Evolutionary conservation across 2,113 vertebrate genomes (phyloP).

Genomic region (Protobothrops mucrosquamatus): DNA sequence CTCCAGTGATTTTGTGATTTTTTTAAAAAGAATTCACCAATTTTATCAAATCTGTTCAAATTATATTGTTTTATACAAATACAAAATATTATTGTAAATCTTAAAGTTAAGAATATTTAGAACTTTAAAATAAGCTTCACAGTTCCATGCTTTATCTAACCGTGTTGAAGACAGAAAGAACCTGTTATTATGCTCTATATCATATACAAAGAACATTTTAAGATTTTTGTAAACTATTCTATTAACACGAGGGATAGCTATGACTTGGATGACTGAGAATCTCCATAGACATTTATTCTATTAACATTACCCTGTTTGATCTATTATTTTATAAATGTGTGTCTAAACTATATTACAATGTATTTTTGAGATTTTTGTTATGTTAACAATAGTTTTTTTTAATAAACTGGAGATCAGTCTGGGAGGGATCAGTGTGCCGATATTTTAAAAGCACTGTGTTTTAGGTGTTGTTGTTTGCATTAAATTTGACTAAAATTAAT

Average conservation of each 20-base stretch:
- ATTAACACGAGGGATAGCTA: background rate
- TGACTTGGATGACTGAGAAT: too few species aligned
- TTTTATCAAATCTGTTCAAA: constrained; percentile 34
- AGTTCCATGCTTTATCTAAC: constrained; percentile 37
- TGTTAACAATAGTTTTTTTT: constrained; percentile 56
- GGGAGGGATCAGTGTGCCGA: constrained; percentile 16
- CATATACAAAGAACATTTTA: constrained; percentile 49
- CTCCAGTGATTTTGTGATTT: background rate
- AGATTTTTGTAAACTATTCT: constrained; percentile 20
- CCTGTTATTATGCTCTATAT: background rate
- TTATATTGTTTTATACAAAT: background rate
- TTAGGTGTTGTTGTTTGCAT: constrained; percentile 36
- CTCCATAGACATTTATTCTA: constrained; percentile 22
- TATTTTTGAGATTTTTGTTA: constrained; percentile 57
- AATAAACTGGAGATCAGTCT: constrained; percentile 20
- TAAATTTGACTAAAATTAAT: constrained; percentile 44
- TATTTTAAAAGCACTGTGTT: constrained; percentile 58
- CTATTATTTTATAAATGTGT: constrained; percentile 47
- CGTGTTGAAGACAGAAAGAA: constrained; percentile 19
- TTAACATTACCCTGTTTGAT: constrained; percentile 41
- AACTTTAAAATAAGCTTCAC: constrained; percentile 37
- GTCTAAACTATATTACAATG: constrained; percentile 62
- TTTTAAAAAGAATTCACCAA: background rate
- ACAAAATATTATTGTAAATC: constrained; percentile 46
- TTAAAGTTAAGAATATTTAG: constrained; percentile 11